Evolutionary conservation across 2,113 vertebrate species (phyloP), one percentile per base, ranked within the genome.

Genomic region (Gadus macrocephalus): DNA sequence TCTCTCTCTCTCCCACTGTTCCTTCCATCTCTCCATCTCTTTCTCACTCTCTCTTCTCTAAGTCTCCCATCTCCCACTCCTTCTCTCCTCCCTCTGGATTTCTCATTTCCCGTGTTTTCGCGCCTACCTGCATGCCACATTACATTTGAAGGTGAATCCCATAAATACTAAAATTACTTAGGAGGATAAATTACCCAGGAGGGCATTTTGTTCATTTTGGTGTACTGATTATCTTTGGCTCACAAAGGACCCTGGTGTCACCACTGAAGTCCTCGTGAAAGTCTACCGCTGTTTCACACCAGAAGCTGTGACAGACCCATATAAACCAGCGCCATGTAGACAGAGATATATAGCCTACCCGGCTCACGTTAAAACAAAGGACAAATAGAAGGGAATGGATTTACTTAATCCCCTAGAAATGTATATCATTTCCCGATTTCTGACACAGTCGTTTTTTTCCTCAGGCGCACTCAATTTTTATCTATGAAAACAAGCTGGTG

Each of bases 141-240:
- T 91, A 90, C 83, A 88, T 88, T 90, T 90, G 88, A 92, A 91
- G 91, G 91, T 91, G 89, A 92, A 86, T 89, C 84, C 80, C 89
- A 90, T 90, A 90, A 92, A 89, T 87, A 85, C 82, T 78, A 71
- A 89, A 90, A 90, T 91, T 87, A 90, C 87, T 81, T 84, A 81
- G 79, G 80, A 85, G 89, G 83, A 87, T 89, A 87, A 87, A 91
- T 91, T 88, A 89, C 86, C 73, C 70, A 62, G 75, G 70, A 82
- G 76, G 74, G 80, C 35, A 72, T 68, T 78, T 78, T 28, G 77
- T 78, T 63, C 60, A 59, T 65, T 68, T 67, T 42, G 59, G 65
- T 25, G 55, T 70, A 68, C 62, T 70, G 78, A 84, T 89, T 90
- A 85, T 77, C 67, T 79, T 87, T 84, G 78, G 75, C 14, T 27